These are phyloP conservation scores for Allophyes oxyacanthae DNA, from an alignment of 2,888 invertebrate species.

Conservation along the genomic window DNA sequence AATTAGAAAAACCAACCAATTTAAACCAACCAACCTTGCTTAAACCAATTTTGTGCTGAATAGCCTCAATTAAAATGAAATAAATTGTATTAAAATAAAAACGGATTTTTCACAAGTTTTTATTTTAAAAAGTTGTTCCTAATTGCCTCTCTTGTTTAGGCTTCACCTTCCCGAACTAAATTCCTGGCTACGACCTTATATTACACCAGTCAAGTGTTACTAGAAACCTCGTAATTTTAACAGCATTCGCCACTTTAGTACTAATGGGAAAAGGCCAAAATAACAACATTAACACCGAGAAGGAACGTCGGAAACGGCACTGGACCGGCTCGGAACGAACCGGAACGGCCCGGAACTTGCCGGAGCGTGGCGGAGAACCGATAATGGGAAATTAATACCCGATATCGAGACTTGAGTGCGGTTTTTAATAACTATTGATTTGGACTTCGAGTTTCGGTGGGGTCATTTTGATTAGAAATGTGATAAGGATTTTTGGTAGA, in stretches of 20 bases:
- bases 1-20: too few species aligned
- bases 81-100: too few species aligned
- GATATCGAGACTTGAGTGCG: constrained; percentile 13
- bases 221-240: too few species aligned
- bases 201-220: too few species aligned
- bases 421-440: constrained; percentile 42
- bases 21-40: too few species aligned
- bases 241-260: not conserved
- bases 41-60: too few species aligned
- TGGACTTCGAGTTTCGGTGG: not conserved
- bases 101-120: too few species aligned
- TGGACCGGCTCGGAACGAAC: not conserved
- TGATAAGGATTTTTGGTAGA: constrained; percentile 10
- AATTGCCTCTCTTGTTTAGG: too few species aligned
- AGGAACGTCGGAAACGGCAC: constrained; percentile 12
- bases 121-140: too few species aligned
- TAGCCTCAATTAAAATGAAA: too few species aligned
- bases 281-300: constrained; percentile 8
- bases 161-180: too few species aligned
- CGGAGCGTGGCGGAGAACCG: constrained; percentile 9
- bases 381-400: constrained; percentile 45
- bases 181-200: too few species aligned
- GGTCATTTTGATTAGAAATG: constrained; percentile 33
- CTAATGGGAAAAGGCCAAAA: constrained; percentile 1
- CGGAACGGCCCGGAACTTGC: constrained; percentile 9